phyloP scores from a whole-genome alignment of 1,140 invertebrate species.

The Papilio xuthus region DNA sequence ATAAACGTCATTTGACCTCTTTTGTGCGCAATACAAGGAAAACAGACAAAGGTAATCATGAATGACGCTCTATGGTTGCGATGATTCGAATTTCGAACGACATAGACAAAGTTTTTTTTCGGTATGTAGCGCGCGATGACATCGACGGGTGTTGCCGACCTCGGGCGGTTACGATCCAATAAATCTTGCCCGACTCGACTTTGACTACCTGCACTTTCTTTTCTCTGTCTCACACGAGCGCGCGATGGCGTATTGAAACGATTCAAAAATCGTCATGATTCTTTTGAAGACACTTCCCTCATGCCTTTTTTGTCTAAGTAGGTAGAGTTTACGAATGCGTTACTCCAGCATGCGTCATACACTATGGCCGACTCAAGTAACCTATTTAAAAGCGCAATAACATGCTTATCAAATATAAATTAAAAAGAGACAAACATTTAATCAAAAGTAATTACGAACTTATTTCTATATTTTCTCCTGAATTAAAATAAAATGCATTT shows the following conservation, averaged over 20 bases:
- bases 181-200: conserved; percentile 66
- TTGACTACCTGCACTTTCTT: conserved; percentile 73
- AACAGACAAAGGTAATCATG: conserved; percentile 27
- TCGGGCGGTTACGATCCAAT: conserved; percentile 73
- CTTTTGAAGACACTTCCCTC: conserved; percentile 34
- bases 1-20: conserved; percentile 2
- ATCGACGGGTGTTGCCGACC: conserved; percentile 60
- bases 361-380: background rate
- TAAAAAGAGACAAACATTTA: too few species aligned
- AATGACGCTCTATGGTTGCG: conserved; percentile 26
- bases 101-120: conserved; percentile 39
- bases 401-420: background rate
- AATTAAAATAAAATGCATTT: background rate
- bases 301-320: conserved; percentile 19
- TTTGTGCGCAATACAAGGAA: background rate
- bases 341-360: conserved; percentile 8
- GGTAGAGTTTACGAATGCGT: conserved; percentile 15
- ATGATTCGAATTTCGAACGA: conserved; percentile 36
- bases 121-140: conserved; percentile 48
- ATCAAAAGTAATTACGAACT: too few species aligned
- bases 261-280: conserved; percentile 41
- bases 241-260: conserved; percentile 49
- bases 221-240: conserved; percentile 68
- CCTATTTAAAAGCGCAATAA: background rate
- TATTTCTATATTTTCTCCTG: too few species aligned